A percentile compares a stretch with the other conserved stretches of the same genome.
Conservation (phyloP, 2,113 vertebrate species). For the Leucopsar rothschildi region DNA sequence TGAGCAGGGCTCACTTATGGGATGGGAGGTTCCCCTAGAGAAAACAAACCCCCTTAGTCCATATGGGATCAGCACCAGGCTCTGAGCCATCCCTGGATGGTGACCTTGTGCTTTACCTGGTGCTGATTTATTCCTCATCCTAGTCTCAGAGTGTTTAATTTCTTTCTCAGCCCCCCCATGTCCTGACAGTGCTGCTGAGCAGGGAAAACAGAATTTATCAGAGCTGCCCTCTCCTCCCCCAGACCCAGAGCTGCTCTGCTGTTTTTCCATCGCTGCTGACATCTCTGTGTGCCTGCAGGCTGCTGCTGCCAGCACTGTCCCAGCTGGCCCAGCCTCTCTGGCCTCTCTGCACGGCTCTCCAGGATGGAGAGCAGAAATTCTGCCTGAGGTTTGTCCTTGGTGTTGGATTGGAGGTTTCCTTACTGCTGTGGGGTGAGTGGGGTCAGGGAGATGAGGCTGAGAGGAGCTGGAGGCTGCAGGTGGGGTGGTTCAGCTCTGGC, state of each 20-base stretch:
- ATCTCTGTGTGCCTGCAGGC: background rate
- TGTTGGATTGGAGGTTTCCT: background rate
- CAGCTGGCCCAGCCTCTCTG: background rate
- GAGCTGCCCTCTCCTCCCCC: background rate
- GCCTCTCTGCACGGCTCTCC: fast-evolving
- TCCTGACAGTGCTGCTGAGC: fast-evolving
- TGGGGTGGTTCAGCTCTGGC: background rate
- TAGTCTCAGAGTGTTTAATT: background rate
- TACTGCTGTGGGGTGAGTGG: background rate
- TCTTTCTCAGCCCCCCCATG: fast-evolving
- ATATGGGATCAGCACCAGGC: background rate
- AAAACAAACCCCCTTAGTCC: background rate
- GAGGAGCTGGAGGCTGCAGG: background rate
- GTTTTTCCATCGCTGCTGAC: background rate
- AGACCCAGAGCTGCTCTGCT: background rate
- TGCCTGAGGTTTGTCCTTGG: background rate
- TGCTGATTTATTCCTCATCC: background rate
- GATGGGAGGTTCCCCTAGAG: fast-evolving
- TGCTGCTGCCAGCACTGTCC: background rate
- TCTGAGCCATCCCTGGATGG: background rate
- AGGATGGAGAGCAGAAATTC: background rate
- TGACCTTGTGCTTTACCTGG: background rate
- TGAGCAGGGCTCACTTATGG: fast-evolving
- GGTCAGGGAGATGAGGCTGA: background rate
- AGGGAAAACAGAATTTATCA: background rate